Evolutionary conservation across 2,888 invertebrate species (phyloP).

Genomic region (Ectemnius continuus): DNA sequence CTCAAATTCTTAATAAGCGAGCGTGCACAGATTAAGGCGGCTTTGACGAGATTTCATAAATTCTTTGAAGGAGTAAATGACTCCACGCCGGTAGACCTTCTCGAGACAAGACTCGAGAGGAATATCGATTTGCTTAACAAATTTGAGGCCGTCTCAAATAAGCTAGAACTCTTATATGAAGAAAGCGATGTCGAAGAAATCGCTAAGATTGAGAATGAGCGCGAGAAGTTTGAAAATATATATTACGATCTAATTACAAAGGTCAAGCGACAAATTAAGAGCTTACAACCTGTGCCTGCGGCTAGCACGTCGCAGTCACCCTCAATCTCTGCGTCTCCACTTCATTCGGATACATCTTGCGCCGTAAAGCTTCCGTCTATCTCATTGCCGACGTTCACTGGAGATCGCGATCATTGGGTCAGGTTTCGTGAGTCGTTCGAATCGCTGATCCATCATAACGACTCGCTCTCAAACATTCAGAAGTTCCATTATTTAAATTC

Average conservation of each 20-base stretch:
- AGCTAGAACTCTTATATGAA: not conserved
- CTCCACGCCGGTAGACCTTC: not conserved
- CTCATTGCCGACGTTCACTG: not conserved
- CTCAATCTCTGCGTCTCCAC: too few relatives aligned
- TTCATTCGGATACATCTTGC: too few relatives aligned
- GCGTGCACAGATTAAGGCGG: not conserved
- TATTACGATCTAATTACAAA: not conserved
- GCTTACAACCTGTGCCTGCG: not conserved
- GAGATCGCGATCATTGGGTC: not conserved
- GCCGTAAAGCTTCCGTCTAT: not conserved
- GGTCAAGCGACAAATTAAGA: not conserved
- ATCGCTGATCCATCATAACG: constrained; percentile 1
- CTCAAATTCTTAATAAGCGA: not conserved
- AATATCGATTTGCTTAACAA: not conserved
- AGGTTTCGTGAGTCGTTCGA: constrained; percentile 6
- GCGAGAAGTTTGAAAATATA: not conserved
- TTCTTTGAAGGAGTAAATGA: not conserved
- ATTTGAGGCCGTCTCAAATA: not conserved
- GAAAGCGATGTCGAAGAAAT: too few relatives aligned
- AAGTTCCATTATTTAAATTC: constrained; percentile 10
- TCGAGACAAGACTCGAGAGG: not conserved
- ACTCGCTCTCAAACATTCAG: not conserved
- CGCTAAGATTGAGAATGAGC: not conserved
- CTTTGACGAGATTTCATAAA: not conserved
- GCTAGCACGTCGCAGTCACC: too few relatives aligned